Percentiles rank a stretch among this genome's conserved stretches.
These are phyloP conservation scores for Polydrusus cervinus DNA, from an alignment of 2,888 invertebrate species.

Conservation along the genomic window DNA sequence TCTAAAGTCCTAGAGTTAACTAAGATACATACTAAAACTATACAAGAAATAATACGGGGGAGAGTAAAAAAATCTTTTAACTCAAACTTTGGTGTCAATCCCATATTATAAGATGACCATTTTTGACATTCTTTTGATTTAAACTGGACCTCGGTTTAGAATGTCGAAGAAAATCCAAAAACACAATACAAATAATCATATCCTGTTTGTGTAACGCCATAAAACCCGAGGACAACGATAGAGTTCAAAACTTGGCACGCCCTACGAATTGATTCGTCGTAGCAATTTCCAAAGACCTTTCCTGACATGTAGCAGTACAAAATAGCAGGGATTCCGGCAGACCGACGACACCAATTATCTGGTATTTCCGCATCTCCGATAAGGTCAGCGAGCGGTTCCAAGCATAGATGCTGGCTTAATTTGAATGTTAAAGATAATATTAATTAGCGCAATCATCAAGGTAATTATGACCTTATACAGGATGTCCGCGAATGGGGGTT, in stretches of 20 bases:
- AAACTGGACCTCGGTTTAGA: too few species aligned
- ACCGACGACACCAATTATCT: constrained; percentile 48
- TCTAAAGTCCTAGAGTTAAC: neutral
- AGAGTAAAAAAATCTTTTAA: too few species aligned
- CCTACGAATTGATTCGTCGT: constrained; percentile 24
- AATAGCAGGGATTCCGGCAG: constrained; percentile 48
- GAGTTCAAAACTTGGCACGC: neutral
- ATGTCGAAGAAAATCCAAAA: too few species aligned
- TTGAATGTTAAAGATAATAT: too few species aligned
- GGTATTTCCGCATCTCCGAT: constrained; percentile 36
- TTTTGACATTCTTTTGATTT: too few species aligned
- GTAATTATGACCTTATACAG: too few species aligned
- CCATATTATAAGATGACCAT: too few species aligned
- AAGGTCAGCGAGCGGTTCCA: neutral
- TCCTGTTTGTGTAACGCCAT: neutral
- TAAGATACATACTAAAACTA: neutral
- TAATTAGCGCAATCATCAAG: too few species aligned
- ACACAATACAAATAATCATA: too few species aligned
- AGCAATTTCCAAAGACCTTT: constrained; percentile 38
- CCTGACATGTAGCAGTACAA: constrained; percentile 46
- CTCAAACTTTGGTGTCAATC: too few species aligned
- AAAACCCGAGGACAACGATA: neutral
- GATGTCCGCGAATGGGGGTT: too few species aligned
- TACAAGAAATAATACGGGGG: neutral
- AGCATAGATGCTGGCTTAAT: constrained; percentile 3